Percentiles rank a stretch among this genome's conserved stretches.
Conservation (phyloP, 2,113 vertebrate species). For the Podarcis cretensis region DNA sequence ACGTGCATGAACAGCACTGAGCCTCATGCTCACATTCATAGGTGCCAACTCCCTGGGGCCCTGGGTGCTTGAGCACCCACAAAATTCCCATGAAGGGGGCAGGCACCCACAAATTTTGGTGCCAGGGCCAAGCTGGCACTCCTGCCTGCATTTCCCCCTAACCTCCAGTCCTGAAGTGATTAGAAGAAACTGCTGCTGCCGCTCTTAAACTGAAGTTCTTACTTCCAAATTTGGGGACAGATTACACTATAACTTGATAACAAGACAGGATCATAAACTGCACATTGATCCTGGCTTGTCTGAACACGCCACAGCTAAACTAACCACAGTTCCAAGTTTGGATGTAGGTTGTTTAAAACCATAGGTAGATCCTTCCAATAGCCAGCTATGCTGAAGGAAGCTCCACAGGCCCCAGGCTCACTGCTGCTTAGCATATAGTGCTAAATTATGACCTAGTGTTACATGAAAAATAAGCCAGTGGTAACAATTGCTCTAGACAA, state of each 20-base stretch:
- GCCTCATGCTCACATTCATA: neutral
- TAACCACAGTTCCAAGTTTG: neutral
- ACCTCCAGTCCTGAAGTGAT: neutral
- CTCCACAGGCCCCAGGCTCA: neutral
- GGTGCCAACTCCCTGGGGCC: no score
- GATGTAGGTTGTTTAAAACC: neutral
- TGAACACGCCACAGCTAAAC: neutral
- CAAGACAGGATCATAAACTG: neutral
- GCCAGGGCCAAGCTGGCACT: no score
- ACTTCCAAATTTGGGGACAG: neutral
- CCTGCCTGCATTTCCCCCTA: no score
- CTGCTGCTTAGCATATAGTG: neutral
- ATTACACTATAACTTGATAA: neutral
- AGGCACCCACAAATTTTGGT: no score
- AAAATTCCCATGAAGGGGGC: no score
- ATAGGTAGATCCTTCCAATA: neutral
- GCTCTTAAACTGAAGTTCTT: neutral
- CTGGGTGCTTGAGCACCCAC: no score
- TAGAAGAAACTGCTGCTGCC: neutral
- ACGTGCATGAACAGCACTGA: neutral
- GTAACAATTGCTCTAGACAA: neutral
- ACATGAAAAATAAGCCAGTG: neutral
- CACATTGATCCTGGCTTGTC: neutral
- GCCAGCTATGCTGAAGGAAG: neutral
- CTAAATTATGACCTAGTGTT: neutral